Evolutionary conservation across 2,113 vertebrate genomes (phyloP).

Genomic region (Notothenia rossii): DNA sequence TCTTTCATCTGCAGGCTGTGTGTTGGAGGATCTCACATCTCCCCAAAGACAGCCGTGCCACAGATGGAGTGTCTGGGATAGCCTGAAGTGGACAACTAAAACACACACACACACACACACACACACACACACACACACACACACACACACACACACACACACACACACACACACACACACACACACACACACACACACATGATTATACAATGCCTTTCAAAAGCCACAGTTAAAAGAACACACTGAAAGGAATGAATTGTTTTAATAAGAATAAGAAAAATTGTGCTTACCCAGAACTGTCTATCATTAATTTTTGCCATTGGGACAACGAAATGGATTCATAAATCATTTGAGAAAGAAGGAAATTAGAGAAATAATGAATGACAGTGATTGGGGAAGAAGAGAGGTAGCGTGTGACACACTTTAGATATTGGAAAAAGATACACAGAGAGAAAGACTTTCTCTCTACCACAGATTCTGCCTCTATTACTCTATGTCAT

Average conservation of each 20-base stretch:
- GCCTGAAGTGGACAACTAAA: slow-evolving; percentile 31
- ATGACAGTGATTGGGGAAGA: background rate
- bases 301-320: background rate
- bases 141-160: background rate
- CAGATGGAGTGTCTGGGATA: slow-evolving; percentile 55
- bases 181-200: background rate
- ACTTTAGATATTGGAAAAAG: too few species aligned
- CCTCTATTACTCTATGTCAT: too few species aligned
- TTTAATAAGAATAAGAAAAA: background rate
- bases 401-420: background rate
- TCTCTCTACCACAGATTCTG: background rate
- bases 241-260: background rate
- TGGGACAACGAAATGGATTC: background rate
- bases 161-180: background rate
- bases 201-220: background rate
- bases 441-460: background rate
- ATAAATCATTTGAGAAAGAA: too few species aligned
- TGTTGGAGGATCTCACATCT: slow-evolving; percentile 30
- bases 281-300: background rate
- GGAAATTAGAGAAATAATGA: background rate
- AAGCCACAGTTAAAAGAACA: background rate
- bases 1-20: slow-evolving; percentile 11
- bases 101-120: background rate
- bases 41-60: slow-evolving; percentile 31
- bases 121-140: background rate